phyloP scores from a whole-genome alignment of 2,888 invertebrate species.

The Helicoverpa assulta region DNA sequence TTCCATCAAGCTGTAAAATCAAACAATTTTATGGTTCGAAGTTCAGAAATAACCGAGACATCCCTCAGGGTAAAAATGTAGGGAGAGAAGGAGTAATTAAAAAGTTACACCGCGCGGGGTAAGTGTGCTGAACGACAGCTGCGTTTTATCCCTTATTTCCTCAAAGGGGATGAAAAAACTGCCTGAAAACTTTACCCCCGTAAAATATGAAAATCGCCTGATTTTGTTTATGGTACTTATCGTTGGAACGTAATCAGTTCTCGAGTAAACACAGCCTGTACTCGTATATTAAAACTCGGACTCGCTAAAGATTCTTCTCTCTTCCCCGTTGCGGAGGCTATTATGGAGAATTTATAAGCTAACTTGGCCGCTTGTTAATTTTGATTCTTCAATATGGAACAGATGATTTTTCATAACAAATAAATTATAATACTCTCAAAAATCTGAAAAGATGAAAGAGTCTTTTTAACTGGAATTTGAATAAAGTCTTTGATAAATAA shows the following conservation, averaged over 20 bases:
- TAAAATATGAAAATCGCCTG: conserved; percentile 53
- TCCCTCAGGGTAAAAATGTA: conserved; percentile 52
- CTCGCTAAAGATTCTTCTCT: neutral
- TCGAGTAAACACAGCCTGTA: conserved; percentile 37
- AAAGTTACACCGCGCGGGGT: conserved; percentile 63
- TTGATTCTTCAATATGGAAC: neutral
- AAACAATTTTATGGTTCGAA: conserved; percentile 52
- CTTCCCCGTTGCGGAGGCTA: conserved; percentile 6
- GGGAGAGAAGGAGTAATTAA: conserved; percentile 58
- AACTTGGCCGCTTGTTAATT: neutral
- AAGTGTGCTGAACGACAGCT: conserved; percentile 64
- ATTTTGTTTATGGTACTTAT: conserved; percentile 58
- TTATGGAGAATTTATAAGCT: neutral
- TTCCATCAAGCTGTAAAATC: conserved; percentile 51
- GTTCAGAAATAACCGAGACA: conserved; percentile 59
- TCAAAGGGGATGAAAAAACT: conserved; percentile 55
- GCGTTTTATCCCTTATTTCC: conserved; percentile 61
- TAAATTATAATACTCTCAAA: no score
- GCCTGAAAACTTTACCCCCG: conserved; percentile 52
- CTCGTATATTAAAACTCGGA: conserved; percentile 37
- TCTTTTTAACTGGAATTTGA: neutral
- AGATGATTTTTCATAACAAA: no score
- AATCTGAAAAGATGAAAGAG: no score
- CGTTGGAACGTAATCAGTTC: conserved; percentile 47
- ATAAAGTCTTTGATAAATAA: neutral